phyloP scores from a whole-genome alignment of 2,797 vertebrate species.

The Okamejei kenojei region DNA sequence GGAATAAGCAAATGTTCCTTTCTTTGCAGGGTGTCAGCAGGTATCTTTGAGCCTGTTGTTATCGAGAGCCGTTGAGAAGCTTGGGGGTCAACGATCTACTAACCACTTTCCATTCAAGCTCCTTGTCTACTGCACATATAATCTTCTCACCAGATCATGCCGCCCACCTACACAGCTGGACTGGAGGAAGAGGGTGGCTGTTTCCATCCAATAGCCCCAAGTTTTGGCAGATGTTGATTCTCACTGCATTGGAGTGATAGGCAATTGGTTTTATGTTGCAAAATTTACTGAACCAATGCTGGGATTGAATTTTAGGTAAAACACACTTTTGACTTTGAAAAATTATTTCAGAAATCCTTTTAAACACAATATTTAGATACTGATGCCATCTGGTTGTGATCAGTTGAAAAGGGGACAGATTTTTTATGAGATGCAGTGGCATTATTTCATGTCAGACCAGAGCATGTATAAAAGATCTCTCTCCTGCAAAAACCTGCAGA shows the following conservation, averaged over 20 bases:
- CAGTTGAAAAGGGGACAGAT: neutral
- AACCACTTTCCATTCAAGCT: constrained; percentile 37
- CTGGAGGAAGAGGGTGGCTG: neutral
- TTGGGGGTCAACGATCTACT: neutral
- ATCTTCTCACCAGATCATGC: constrained; percentile 11
- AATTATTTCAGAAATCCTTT: neutral
- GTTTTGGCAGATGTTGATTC: constrained; percentile 29
- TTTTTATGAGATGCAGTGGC: neutral
- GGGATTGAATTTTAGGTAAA: constrained; percentile 6
- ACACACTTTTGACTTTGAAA: neutral
- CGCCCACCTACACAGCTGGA: constrained; percentile 1
- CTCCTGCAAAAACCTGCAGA: neutral
- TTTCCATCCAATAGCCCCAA: neutral
- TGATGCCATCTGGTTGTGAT: neutral
- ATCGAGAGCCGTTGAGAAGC: constrained; percentile 79
- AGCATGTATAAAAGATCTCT: neutral
- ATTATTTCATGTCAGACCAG: neutral
- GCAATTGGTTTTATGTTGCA: neutral
- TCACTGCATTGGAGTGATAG: constrained; percentile 11
- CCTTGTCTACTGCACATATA: constrained; percentile 10
- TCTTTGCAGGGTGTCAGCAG: constrained; percentile 71
- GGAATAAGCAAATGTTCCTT: neutral
- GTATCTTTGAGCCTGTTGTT: constrained; percentile 85
- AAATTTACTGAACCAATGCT: neutral
- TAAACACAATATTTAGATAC: neutral